These are phyloP conservation scores for Narcine bancroftii DNA, from an alignment of 2,113 vertebrate species.

Conservation along the genomic window DNA sequence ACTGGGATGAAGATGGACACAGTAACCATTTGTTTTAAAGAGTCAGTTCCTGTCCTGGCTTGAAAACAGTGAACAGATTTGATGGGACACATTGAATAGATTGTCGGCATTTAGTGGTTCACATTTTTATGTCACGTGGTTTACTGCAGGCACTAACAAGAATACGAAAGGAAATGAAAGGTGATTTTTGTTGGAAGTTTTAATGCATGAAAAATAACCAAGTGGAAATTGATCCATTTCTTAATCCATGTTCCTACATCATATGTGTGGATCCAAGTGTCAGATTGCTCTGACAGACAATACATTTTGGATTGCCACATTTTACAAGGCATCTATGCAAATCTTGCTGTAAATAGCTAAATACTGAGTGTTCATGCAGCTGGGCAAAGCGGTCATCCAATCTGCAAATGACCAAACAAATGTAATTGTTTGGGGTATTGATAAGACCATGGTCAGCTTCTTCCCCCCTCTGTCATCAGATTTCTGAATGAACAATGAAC, in stretches of 20 bases:
- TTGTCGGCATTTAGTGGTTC: not conserved
- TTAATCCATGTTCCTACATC: not conserved
- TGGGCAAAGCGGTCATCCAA: not conserved
- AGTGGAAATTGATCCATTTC: not conserved
- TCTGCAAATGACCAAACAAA: not conserved
- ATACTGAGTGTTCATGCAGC: too few species aligned
- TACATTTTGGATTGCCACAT: too few species aligned
- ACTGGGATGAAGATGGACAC: not conserved
- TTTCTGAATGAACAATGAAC: too few species aligned
- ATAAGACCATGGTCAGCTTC: not conserved
- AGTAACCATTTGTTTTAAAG: conserved; percentile 1
- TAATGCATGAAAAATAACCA: not conserved
- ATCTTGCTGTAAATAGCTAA: too few species aligned
- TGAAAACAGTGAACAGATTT: not conserved
- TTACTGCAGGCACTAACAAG: not conserved
- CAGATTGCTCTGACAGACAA: too few species aligned
- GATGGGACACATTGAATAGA: not conserved
- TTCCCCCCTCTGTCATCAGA: too few species aligned
- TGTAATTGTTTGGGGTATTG: not conserved
- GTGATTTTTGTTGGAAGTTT: not conserved
- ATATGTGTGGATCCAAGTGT: too few species aligned
- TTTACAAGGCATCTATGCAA: too few species aligned
- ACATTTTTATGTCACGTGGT: not conserved
- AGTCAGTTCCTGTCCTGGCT: not conserved
- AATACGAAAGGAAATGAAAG: conserved; percentile 8